Conservation (phyloP, 2,888 invertebrate species). For the Orthosia incerta region DNA sequence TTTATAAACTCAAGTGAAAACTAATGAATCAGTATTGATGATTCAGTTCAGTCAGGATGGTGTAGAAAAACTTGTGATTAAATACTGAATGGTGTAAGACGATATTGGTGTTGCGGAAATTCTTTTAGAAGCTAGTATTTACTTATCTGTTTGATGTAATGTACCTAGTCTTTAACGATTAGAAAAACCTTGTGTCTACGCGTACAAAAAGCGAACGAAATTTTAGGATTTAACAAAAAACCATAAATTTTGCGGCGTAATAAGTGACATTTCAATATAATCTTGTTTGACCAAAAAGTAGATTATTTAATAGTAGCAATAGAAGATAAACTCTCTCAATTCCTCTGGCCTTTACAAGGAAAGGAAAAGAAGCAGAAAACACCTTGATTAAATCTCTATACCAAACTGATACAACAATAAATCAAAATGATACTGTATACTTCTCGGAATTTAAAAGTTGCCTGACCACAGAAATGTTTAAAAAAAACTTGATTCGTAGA, state of each 20-base stretch:
- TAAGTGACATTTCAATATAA: background rate
- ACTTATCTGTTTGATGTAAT: background rate
- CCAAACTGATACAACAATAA: background rate
- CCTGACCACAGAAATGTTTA: slow-evolving; percentile 29
- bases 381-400: background rate
- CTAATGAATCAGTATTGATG: slow-evolving; percentile 68
- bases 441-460: slow-evolving; percentile 33
- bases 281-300: background rate
- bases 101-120: slow-evolving; percentile 25
- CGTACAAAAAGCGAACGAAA: background rate
- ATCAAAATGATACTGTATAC: slow-evolving; percentile 23
- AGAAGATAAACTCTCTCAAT: background rate
- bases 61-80: slow-evolving; percentile 25
- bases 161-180: background rate
- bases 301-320: background rate
- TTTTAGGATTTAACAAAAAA: background rate
- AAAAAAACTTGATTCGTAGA: slow-evolving; percentile 57
- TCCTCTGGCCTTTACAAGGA: background rate
- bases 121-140: background rate
- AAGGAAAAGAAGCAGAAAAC: background rate
- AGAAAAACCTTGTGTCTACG: background rate
- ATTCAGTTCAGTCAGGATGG: slow-evolving; percentile 44
- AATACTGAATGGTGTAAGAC: slow-evolving; percentile 12
- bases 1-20: slow-evolving; percentile 65
- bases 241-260: no score